Base-by-base conservation (phyloP, 2,797 vertebrate genomes). In the Cossypha heuglini region DNA sequence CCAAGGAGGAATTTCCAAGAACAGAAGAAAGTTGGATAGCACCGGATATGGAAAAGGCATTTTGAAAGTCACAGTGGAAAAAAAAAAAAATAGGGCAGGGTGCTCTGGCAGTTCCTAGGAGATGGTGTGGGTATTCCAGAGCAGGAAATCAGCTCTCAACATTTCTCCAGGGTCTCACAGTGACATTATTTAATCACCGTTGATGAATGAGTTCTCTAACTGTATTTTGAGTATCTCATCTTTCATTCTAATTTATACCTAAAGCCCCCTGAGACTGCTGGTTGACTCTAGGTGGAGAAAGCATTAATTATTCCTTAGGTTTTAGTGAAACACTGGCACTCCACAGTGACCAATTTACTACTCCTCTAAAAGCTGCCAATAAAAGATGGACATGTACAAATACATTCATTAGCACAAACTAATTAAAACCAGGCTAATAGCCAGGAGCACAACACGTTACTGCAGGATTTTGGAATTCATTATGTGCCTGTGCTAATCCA, bases 181-280 rank as follows among this genome's bases (percentile, higher is more conserved):
- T 74, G 88, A 68, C 20, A 21, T 83, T 77, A 72, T 75, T 94
- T 96, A 91, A 88, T 87, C 2, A 16, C 0, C 0, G 19, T 20
- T 95, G 78, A 95, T 94, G 85, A 93, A 95, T 88, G 89, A 94
- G 46, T 80, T 52, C 42, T 88, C 49, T 94, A 80, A 87, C 78
- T 91, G 38, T 86, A 74, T 89, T 89, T 72, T 86, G 54, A 96
- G 62, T 93, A 75, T 88, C 69, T 95, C 76, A 92, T 96, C 81
- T 94, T 95, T 94, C 88, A 95, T 94, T 94, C 73, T 88, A 95
- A 93, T 93, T 95, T 88, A 55, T 91, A 92, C 68, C 58, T 93
- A 80, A 91, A 84, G 20, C 1, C 82, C 40, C 64, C 51, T 31
- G 81, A 91, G 91, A 87, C 69, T 86, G 64, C 84, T 83, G 79